Evolutionary conservation across 2,113 vertebrate genomes (phyloP), one percentile per base, ranked within the genome.

Genomic region (Tenrec ecaudatus): DNA sequence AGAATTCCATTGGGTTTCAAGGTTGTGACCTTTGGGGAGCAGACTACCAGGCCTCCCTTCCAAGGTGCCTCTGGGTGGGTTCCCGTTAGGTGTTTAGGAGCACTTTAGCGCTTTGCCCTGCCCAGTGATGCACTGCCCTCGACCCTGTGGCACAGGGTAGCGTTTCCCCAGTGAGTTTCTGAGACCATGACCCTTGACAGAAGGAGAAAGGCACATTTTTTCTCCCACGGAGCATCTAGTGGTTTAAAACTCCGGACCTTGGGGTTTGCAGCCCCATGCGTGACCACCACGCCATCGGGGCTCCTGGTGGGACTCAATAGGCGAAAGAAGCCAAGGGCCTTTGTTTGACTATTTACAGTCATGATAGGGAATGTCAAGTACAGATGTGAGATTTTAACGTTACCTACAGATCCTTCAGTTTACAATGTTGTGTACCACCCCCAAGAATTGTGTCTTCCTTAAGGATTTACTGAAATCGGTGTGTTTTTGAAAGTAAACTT

Each of bases 291-390:
- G 47, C 47, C 47, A 53, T 14, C 5, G 2, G 47, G 47, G 9
- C 47, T 14, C 47, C 47, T 53, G 9, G 47, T 53, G 47, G 64
- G n/a, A 71, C n/a, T 71, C n/a, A 33, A 33, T n/a, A 27, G 40
- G 33, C 81, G 58, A 80, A 76, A 88, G 2, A 25, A 15, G 76
- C 8, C 22, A 7, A 58, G 27, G 14, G 0, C 36, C 43, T 78
- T 92, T 40, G 16, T 75, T 93, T 71, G 33, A 43, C 38, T 88
- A 53, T 93, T 91, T 60, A 71, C 3, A 76, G 27, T 83, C 60
- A 69, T 53, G 77, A 62, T 33, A 43, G 81, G 69, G 77, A 53
- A 68, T 17, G 43, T 53, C 77, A 62, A 71, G 69, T 40, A 82
- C 31, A 86, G 89, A 83, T 31, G 40, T 20, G 27, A 66, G 73